A percentile compares a stretch with the other conserved stretches of the same genome.
Evolutionary conservation across 1,140 invertebrate species (phyloP).

Genomic region (Caenorhabditis remanei): DNA sequence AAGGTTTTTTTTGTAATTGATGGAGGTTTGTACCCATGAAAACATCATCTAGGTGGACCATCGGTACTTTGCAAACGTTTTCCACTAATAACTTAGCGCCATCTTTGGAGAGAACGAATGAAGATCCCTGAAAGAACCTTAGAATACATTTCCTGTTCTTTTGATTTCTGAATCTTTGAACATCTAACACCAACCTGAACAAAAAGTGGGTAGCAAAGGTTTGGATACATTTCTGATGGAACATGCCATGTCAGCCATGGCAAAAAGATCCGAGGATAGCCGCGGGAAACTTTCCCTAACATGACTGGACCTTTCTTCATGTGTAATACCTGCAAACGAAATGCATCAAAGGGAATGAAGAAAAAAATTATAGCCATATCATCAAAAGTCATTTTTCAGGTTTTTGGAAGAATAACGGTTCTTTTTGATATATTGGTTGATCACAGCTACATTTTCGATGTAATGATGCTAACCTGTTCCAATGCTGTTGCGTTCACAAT

Average conservation of each 20-base stretch:
- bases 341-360: not conserved
- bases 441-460: not conserved
- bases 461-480: conserved; percentile 59
- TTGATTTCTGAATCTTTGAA: too few relatives aligned
- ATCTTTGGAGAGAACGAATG: conserved; percentile 70
- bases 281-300: conserved; percentile 76
- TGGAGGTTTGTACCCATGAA: conserved; percentile 70
- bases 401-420: not conserved
- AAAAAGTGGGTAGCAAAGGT: conserved; percentile 77
- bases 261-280: conserved; percentile 75
- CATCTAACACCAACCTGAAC: conserved; percentile 69
- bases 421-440: conserved; percentile 8
- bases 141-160: not conserved
- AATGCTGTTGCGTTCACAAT: conserved; percentile 77
- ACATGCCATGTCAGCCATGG: conserved; percentile 78
- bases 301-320: conserved; percentile 65
- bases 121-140: conserved; percentile 72
- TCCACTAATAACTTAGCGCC: conserved; percentile 68
- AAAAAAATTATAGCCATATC: not conserved
- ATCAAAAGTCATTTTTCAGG: not conserved
- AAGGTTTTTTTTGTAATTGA: too few relatives aligned
- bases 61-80: conserved; percentile 75
- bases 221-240: conserved; percentile 70
- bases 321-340: conserved; percentile 10
- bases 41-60: conserved; percentile 75